These are phyloP conservation scores for Falco columbarius DNA, from an alignment of 2,797 vertebrate species.

Conservation along the genomic window DNA sequence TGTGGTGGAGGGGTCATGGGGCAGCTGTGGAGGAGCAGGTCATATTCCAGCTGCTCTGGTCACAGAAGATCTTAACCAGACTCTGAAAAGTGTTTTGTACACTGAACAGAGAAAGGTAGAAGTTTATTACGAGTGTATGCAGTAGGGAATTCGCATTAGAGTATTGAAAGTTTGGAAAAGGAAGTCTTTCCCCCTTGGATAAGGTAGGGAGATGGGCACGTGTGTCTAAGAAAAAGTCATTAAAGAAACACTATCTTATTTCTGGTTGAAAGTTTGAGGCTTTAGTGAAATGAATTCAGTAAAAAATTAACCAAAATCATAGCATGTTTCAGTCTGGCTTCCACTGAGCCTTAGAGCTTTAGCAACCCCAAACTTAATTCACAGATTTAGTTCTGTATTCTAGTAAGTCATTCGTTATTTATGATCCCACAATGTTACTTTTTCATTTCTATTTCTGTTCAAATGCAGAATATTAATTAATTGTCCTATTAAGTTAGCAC, in stretches of 20 bases:
- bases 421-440: background rate
- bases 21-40: background rate
- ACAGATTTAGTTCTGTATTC: background rate
- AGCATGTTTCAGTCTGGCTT: background rate
- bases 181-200: background rate
- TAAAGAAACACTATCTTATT: background rate
- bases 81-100: background rate
- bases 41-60: rapidly evolving
- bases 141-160: background rate
- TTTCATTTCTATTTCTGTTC: background rate
- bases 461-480: background rate
- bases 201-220: rapidly evolving
- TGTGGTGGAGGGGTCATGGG: no score
- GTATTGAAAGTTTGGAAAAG: background rate
- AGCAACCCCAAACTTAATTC: background rate
- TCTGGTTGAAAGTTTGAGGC: background rate
- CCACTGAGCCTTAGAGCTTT: background rate
- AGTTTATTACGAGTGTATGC: background rate
- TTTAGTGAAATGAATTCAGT: background rate
- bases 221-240: background rate
- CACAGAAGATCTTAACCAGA: background rate
- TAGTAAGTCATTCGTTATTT: background rate
- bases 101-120: background rate
- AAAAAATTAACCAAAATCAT: background rate
- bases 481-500: background rate